Base-by-base conservation (phyloP, 2,797 vertebrate genomes). In the Pachyuromys duprasi region DNA sequence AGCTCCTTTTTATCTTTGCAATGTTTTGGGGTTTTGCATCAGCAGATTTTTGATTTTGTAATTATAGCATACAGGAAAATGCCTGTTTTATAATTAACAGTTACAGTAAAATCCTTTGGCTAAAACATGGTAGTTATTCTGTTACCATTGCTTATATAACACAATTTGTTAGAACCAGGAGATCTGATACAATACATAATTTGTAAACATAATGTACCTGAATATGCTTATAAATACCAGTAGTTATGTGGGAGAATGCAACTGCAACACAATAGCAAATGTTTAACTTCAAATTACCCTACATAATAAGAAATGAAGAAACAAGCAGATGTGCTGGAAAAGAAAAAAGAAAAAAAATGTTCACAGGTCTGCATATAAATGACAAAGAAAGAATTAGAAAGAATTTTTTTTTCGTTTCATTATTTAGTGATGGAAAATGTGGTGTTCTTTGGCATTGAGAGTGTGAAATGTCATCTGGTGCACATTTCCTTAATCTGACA, bases 91-190 rank as follows among this genome's bases (percentile, higher is more conserved):
- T 81, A 90, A 84, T 72, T 93, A 93, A 28, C 1, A 84, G 18
- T 67, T 91, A 72, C 5, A 39, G 39, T 75, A 82, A 87, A 89
- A 36, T 84, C 70, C 2, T 84, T 95, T 94, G 91, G 55, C 80
- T 79, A 53, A 95, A 94, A 79, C 53, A 81, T 31, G 6, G 6
- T 80, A 31, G 53, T 70, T 8, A 80, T 31, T 90, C 39, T 83
- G n/a, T 81, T 89, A 57, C 33, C 84, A 42, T 95, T 80, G 86
- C 26, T 97, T 86, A 74, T 63, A 69, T 5, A 65, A 3, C 83
- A 87, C 2, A 78, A 79, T 94, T 90, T 88, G 18, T 67, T 91
- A 94, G 91, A 95, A 91, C 24, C 80, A 49, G 93, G 60, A 91
- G 28, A 67, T 86, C 5, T 69, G 4, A 53, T 88, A 79, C 78